Evolutionary conservation across 2,888 invertebrate genomes (phyloP).

Genomic region (Drosophila birchii): DNA sequence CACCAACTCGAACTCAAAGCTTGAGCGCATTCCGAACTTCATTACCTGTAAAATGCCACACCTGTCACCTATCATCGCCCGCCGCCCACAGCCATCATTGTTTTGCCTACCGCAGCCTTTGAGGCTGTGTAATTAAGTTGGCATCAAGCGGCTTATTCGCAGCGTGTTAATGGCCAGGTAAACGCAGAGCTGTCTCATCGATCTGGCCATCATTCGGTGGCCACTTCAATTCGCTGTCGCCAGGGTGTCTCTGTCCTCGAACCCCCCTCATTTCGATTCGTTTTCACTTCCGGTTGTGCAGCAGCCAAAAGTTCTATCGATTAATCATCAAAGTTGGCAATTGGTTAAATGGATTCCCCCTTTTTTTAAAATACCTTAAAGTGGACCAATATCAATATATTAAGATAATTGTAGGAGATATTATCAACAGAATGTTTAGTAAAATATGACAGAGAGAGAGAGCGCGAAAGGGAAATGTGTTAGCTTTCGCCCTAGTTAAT

Average conservation of each 20-base stretch:
- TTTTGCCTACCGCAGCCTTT: slow-evolving; percentile 51
- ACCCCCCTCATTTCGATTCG: slow-evolving; percentile 13
- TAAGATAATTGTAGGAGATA: neutral
- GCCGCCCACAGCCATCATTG: slow-evolving; percentile 20
- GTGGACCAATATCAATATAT: neutral
- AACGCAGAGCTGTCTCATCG: slow-evolving; percentile 42
- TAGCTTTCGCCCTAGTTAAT: neutral
- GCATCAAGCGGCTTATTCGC: slow-evolving; percentile 44
- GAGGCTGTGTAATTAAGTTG: slow-evolving; percentile 63
- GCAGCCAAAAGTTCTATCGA: slow-evolving; percentile 67
- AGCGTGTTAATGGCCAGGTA: slow-evolving; percentile 60
- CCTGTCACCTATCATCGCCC: slow-evolving; percentile 10
- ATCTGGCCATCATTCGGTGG: slow-evolving; percentile 18
- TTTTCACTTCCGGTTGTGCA: slow-evolving; percentile 42
- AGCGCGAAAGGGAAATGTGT: too few relatives aligned
- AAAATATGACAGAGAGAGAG: too few relatives aligned
- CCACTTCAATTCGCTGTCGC: slow-evolving; percentile 16
- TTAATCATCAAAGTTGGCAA: slow-evolving; percentile 78
- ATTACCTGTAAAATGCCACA: slow-evolving; percentile 25
- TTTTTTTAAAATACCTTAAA: neutral
- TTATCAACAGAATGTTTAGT: neutral
- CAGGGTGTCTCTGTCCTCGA: slow-evolving; percentile 10
- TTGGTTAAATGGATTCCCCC: slow-evolving; percentile 19
- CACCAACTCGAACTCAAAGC: slow-evolving; percentile 1
- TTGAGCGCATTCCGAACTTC: slow-evolving; percentile 32